Evolutionary conservation across 2,888 invertebrate genomes (phyloP).

Genomic region (Lasioglossum calceatum): DNA sequence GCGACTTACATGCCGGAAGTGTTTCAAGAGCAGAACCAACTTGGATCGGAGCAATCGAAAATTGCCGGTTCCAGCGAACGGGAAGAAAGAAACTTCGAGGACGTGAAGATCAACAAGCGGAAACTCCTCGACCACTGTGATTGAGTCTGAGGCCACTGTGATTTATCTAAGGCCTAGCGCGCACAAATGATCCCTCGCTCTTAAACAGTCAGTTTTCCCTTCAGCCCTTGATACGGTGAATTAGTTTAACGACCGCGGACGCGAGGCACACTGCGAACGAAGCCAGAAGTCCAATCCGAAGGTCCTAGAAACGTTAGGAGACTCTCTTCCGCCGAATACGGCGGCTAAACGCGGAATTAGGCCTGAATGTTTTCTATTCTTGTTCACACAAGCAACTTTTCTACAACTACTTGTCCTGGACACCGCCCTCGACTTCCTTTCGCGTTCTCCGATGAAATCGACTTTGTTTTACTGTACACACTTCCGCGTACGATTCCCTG

Average conservation of each 20-base stretch:
- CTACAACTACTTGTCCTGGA: not conserved
- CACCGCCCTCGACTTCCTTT: not conserved
- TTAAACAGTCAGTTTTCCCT: not conserved
- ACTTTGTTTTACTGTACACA: not conserved
- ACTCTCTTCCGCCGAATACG: not conserved
- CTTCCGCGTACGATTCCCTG: not conserved
- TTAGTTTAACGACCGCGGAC: not conserved
- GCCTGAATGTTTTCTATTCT: not conserved
- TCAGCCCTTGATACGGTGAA: not conserved
- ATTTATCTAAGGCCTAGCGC: constrained; percentile 35
- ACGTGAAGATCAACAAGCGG: constrained; percentile 58
- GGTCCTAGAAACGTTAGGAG: not conserved
- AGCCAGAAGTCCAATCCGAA: not conserved
- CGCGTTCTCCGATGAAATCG: not conserved
- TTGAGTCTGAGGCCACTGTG: constrained; percentile 45
- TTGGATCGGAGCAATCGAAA: constrained; percentile 78
- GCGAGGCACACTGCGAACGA: not conserved
- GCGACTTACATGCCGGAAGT: constrained; percentile 91
- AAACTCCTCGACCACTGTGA: constrained; percentile 17
- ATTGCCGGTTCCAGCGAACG: constrained; percentile 64
- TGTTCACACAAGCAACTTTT: not conserved
- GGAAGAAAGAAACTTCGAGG: constrained; percentile 69
- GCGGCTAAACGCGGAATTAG: not conserved
- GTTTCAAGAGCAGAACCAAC: constrained; percentile 85
- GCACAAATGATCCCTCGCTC: not conserved